phyloP scores from a whole-genome alignment of 2,888 invertebrate genomes.

The Lepas anatifera region DNA sequence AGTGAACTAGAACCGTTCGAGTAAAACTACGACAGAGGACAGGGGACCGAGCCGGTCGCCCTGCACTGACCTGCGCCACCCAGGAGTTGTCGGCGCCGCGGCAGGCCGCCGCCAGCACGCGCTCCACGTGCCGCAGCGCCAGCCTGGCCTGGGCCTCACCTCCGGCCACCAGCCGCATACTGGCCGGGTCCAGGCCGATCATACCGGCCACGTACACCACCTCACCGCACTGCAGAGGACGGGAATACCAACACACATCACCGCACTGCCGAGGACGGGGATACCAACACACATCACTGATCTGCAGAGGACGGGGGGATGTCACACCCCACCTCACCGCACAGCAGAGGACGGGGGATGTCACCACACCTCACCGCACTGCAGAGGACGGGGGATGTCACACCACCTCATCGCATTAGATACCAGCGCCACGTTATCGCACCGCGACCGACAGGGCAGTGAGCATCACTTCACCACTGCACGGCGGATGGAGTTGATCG shows the following conservation, averaged over 20 bases:
- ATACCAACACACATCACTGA: slow-evolving; percentile 55
- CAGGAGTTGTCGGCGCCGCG: slow-evolving; percentile 16
- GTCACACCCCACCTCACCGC: too few relatives aligned
- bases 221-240: slow-evolving; percentile 52
- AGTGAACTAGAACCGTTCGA: too few relatives aligned
- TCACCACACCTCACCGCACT: too few relatives aligned
- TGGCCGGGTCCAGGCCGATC: slow-evolving; percentile 77
- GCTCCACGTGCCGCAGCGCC: slow-evolving; percentile 65
- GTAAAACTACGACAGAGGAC: too few relatives aligned
- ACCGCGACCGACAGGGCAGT: too few relatives aligned
- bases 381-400: too few relatives aligned
- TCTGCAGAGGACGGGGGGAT: slow-evolving; percentile 31
- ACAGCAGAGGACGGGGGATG: too few relatives aligned
- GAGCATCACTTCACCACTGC: too few relatives aligned
- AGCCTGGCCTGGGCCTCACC: slow-evolving; percentile 65
- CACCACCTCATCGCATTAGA: too few relatives aligned
- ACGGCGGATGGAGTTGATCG: too few relatives aligned
- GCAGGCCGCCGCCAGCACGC: slow-evolving; percentile 55
- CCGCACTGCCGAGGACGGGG: slow-evolving; percentile 48
- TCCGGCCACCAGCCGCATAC: slow-evolving; percentile 57
- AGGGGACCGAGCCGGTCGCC: too few relatives aligned
- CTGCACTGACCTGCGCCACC: slow-evolving; percentile 20
- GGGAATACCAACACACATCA: slow-evolving; percentile 59
- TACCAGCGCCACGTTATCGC: too few relatives aligned
- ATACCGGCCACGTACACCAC: slow-evolving; percentile 81